phyloP scores from a whole-genome alignment of 2,888 invertebrate species.

The Yponomeuta evonymella region DNA sequence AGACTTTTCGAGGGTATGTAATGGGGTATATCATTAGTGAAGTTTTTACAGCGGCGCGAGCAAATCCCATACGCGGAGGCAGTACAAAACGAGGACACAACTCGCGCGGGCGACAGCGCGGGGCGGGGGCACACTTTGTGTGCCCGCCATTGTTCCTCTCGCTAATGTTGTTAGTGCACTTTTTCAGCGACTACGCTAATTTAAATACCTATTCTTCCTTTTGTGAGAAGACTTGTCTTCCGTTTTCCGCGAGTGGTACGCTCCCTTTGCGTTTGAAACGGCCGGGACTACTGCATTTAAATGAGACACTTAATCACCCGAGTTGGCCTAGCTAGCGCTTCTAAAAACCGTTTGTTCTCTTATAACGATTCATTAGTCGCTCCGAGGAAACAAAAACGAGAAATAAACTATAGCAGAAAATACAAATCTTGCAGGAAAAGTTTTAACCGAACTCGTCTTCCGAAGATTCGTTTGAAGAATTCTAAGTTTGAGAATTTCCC shows the following conservation, averaged over 20 bases:
- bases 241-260: constrained; percentile 67
- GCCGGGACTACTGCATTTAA: constrained; percentile 73
- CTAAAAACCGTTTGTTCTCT: constrained; percentile 67
- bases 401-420: constrained; percentile 19
- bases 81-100: not conserved
- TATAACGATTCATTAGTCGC: constrained; percentile 54
- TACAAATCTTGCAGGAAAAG: not conserved
- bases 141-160: constrained; percentile 64
- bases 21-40: not conserved
- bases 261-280: constrained; percentile 71
- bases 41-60: not conserved
- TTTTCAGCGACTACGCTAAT: constrained; percentile 74
- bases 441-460: constrained; percentile 5
- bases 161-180: constrained; percentile 75
- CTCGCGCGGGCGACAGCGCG: constrained; percentile 25
- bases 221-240: constrained; percentile 70
- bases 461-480: constrained; percentile 3
- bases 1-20: not conserved
- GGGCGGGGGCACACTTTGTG: constrained; percentile 58
- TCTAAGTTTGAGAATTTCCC: constrained; percentile 11
- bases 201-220: constrained; percentile 73
- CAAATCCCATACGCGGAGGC: constrained; percentile 2
- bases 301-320: constrained; percentile 75
- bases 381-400: constrained; percentile 26
- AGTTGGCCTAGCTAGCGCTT: constrained; percentile 57